A percentile compares a stretch with the other conserved stretches of the same genome.
phyloP scores from a whole-genome alignment of 2,888 invertebrate genomes.

The Chrysodeixis includens region DNA sequence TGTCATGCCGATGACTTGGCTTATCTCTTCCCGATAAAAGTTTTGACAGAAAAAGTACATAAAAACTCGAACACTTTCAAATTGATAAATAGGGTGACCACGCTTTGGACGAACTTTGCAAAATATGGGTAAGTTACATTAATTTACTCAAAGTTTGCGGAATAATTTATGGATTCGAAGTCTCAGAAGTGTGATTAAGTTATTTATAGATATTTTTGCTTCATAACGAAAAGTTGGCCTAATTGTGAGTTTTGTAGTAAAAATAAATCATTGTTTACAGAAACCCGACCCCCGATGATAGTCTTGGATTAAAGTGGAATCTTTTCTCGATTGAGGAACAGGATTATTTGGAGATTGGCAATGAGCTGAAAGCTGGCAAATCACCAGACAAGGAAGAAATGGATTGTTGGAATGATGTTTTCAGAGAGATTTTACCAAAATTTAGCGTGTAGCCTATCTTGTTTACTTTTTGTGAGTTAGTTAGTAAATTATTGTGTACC shows the following conservation, averaged over 20 bases:
- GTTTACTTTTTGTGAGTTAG: too few species aligned
- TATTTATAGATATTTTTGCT: too few species aligned
- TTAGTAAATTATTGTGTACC: too few species aligned
- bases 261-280: conserved; percentile 50
- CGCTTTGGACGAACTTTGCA: conserved; percentile 79
- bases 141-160: conserved; percentile 8
- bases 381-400: conserved; percentile 66
- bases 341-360: conserved; percentile 67
- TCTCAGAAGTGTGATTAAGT: neutral
- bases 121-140: conserved; percentile 73
- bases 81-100: conserved; percentile 69
- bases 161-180: neutral
- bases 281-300: conserved; percentile 70
- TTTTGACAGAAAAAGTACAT: conserved; percentile 54
- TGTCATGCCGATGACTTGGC: conserved; percentile 71
- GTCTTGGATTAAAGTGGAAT: conserved; percentile 63
- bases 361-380: conserved; percentile 51
- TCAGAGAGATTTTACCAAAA: conserved; percentile 62
- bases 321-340: conserved; percentile 60
- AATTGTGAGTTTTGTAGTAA: neutral
- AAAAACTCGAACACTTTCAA: conserved; percentile 62
- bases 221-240: too few species aligned
- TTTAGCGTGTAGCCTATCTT: conserved; percentile 35
- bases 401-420: conserved; percentile 68
- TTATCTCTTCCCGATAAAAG: conserved; percentile 67